Conservation (phyloP, 2,888 invertebrate genomes). For the Toxonevra muliebris region DNA sequence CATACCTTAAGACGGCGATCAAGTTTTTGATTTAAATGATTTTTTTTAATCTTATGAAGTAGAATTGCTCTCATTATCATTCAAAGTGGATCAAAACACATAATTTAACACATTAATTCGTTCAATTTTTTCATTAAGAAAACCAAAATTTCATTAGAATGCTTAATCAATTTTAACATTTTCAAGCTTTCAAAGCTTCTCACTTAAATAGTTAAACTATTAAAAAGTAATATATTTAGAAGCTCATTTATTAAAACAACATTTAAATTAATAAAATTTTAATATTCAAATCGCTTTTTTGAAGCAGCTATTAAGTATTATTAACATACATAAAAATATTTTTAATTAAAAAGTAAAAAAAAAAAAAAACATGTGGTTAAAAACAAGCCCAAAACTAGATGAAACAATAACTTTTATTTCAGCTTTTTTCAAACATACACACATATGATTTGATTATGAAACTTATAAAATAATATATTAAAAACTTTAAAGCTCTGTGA, state of each 20-base stretch:
- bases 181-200: background rate
- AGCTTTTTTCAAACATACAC: no score
- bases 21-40: no score
- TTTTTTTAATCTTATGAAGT: no score
- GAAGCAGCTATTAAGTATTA: conserved; percentile 8
- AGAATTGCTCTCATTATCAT: no score
- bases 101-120: no score
- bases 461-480: background rate
- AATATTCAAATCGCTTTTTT: conserved; percentile 15
- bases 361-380: background rate
- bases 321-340: background rate
- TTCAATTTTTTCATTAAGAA: no score
- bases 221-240: no score
- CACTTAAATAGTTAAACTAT: background rate
- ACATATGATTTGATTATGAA: no score
- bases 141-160: no score
- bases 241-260: conserved; percentile 12
- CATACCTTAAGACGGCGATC: no score
- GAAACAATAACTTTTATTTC: background rate
- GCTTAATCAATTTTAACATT: background rate
- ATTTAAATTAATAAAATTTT: background rate
- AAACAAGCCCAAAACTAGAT: background rate
- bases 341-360: background rate
- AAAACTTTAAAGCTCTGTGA: background rate
- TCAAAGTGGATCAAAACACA: no score